Evolutionary conservation across 2,797 vertebrate species (phyloP).

Genomic region (Arctocebus calabarensis): DNA sequence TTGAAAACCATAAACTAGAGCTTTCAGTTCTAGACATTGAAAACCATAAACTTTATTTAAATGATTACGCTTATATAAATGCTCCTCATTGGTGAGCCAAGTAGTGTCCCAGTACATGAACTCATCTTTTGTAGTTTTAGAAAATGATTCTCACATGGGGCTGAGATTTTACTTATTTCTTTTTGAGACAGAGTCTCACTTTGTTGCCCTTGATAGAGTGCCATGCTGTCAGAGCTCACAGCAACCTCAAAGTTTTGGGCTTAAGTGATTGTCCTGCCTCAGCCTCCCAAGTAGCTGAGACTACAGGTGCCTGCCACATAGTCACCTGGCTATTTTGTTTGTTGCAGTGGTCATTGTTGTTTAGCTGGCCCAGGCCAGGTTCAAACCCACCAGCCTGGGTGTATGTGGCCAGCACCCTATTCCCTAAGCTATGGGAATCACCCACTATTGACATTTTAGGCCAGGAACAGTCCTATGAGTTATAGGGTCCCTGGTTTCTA

Average conservation of each 20-base stretch:
- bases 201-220: no score
- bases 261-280: no score
- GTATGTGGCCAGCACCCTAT: no score
- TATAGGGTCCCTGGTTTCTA: background rate
- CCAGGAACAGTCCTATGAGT: background rate
- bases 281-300: no score
- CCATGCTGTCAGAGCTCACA: no score
- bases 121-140: constrained; percentile 24
- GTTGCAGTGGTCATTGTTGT: no score
- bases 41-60: constrained; percentile 38
- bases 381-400: no score
- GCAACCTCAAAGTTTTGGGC: no score
- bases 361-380: no score
- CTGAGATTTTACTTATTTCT: background rate
- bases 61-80: background rate
- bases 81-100: background rate
- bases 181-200: no score
- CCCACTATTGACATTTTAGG: background rate
- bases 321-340: no score
- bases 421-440: background rate
- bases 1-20: constrained; percentile 1
- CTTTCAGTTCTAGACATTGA: constrained; percentile 25
- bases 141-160: constrained; percentile 38
- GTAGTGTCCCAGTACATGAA: background rate
- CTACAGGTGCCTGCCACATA: no score